Evolutionary conservation across 1,140 invertebrate species (phyloP), one percentile per base, ranked within the genome.

Genomic region (Trypoxylus dichotomus): DNA sequence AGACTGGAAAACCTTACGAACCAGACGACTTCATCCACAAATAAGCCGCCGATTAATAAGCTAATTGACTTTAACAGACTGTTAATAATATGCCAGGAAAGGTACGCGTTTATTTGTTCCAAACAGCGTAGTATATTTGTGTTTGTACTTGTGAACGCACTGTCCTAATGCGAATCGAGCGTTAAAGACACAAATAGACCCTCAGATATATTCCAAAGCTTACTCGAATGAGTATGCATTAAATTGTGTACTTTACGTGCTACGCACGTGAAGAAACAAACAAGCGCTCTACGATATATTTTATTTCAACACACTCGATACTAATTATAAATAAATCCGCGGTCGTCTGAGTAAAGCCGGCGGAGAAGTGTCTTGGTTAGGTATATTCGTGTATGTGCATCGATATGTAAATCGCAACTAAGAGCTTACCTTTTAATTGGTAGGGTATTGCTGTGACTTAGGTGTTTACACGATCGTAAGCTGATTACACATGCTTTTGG

Each of bases 181-280:
- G 21, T 29, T 68, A 68, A 68, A 68, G 60, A 68, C 60, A 68
- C 27, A 68, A 68, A 68, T 68, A 68, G 27, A 54, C 24, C 15
- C 27, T 68, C 2, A 11, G 60, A 11, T 68, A 5, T 68, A 68
- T 21, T 68, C 3, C 47, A 3, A 25, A 68, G 60, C 27, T 68
- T 29, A 27, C 60, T n/a, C 24, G 24, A 25, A 54, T 1, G 47
- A 15, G 24, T 68, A 27, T 21, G 21, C 24, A 27, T 68, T 68
- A 68, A 68, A 68, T 24, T 68, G 60, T 68, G 60, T 68, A 68
- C 60, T 68, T 68, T 68, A 68, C n/a, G 24, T 68, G 60, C 25
- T 68, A 68, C 60, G 24, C 60, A 68, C 27, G 60, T 21, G 24
- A 68, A 68, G 60, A 68, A 68, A 68, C 27, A 68, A 68, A 68